phyloP scores from a whole-genome alignment of 92 coral and sea anemone genomes.

The Phenganax subtilis region DNA sequence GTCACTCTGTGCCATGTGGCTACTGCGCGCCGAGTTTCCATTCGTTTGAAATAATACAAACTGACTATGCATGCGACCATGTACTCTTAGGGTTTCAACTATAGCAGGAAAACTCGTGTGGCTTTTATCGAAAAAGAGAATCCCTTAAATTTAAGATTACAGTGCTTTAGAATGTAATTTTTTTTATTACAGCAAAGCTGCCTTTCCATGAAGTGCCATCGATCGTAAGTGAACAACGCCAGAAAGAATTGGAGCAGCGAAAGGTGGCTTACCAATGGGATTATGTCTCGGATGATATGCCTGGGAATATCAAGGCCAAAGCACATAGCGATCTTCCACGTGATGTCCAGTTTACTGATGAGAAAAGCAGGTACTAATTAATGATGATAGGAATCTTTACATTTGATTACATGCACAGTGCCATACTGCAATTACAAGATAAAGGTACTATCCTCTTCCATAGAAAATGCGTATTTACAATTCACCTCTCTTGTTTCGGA shows the following conservation, averaged over 20 bases:
- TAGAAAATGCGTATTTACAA: too few relatives aligned
- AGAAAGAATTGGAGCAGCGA: slow-evolving; percentile 55
- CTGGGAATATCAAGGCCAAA: slow-evolving; percentile 55
- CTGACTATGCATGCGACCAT: too few relatives aligned
- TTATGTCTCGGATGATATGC: slow-evolving; percentile 43
- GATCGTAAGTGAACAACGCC: slow-evolving; percentile 55
- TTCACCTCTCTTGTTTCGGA: too few relatives aligned
- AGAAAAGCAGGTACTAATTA: slow-evolving; percentile 15
- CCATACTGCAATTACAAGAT: too few relatives aligned
- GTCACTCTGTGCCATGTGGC: too few relatives aligned
- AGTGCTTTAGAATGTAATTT: not conserved
- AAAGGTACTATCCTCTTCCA: too few relatives aligned
- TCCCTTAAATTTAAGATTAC: not conserved
- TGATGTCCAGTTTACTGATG: slow-evolving; percentile 59
- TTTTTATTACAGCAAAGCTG: slow-evolving; percentile 20
- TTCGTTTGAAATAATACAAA: too few relatives aligned
- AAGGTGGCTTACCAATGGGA: slow-evolving; percentile 58
- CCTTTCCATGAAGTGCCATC: slow-evolving; percentile 59
- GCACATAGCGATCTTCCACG: slow-evolving; percentile 52
- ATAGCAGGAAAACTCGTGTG: too few relatives aligned
- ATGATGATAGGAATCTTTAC: too few relatives aligned
- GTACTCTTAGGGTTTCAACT: too few relatives aligned
- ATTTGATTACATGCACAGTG: not conserved
- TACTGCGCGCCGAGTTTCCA: too few relatives aligned
- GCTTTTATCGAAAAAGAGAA: too few relatives aligned